Evolutionary conservation across 2,888 invertebrate species (phyloP), one percentile per base, ranked within the genome.

Genomic region (Sepioteuthis lessoniana): DNA sequence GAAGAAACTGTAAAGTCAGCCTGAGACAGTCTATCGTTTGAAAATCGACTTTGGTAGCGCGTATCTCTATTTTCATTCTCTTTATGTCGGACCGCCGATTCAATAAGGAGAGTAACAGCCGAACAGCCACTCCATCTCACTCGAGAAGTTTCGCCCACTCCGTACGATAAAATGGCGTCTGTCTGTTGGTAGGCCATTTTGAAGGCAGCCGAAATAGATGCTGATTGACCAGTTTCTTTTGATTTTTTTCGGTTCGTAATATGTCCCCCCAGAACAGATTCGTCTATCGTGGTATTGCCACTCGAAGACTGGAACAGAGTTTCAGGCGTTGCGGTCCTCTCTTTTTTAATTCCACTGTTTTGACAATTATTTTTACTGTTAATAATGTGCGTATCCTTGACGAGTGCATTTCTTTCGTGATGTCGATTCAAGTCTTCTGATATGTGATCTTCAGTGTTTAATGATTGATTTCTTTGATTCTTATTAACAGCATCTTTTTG

Each of bases 91-190:
- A 76, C n/a, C 16, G 35, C 1, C 4, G 76, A 76, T 76, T 76
- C 76, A 35, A 97, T 95, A 10, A 97, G 94, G 50, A 96, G 94
- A 16, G 96, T 96, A 4, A 96, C 93, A 0, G 97, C 96, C 5
- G 97, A 97, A 94, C 96, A 96, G 13, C 97, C 97, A 95, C 97
- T 97, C 97, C 97, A 97, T 35, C 97, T 95, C 7, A 97, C 96
- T 93, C 96, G 95, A 13, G 97, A 97, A 47, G 95, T 95, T 94
- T 97, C 97, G 94, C 96, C 96, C 94, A 96, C 96, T 8, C 97
- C 97, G 95, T 96, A 96, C 0, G 97, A 96, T 94, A 97, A 94
- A 55, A 97, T 95, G 93, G 96, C 95, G 94, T 97, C 97, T 60
- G 96, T 95, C n/a, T 96, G 94, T 37, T 96, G 95, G 94, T 96